Percentiles rank a stretch among this genome's conserved stretches.
Conservation (phyloP, 2,113 vertebrate species). For the Hyla sarda region DNA sequence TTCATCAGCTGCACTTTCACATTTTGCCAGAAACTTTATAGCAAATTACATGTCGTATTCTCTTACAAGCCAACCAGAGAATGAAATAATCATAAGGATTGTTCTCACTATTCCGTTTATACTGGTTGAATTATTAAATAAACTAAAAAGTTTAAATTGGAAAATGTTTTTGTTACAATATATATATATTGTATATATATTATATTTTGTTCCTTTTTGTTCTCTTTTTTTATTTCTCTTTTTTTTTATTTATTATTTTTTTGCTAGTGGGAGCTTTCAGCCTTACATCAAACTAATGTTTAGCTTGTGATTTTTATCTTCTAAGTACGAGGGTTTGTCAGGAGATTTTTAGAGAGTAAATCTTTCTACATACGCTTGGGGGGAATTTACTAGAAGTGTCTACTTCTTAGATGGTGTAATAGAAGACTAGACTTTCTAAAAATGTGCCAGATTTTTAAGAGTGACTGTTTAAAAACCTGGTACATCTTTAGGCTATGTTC, state of each 20-base stretch:
- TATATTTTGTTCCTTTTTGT: background rate
- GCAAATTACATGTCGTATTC: conserved; percentile 18
- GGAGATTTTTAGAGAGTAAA: background rate
- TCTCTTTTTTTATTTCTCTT: background rate
- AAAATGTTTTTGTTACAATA: background rate
- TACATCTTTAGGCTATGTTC: too few species aligned
- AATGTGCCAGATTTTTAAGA: too few species aligned
- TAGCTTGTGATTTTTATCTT: background rate
- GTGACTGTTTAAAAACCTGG: too few species aligned
- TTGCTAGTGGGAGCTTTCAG: background rate
- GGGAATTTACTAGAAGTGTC: too few species aligned
- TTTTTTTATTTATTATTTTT: background rate
- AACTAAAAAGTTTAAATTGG: background rate
- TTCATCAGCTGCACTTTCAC: conserved; percentile 28
- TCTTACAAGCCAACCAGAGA: background rate
- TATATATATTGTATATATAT: too few species aligned
- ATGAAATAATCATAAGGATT: background rate
- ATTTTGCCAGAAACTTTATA: background rate
- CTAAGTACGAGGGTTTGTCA: background rate
- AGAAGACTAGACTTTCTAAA: too few species aligned
- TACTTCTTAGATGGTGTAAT: too few species aligned
- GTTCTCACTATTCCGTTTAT: background rate
- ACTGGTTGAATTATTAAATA: background rate
- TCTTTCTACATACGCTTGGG: background rate
- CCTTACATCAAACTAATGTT: background rate